These are phyloP conservation scores for Amphiprion percula DNA, from an alignment of 2,113 vertebrate genomes.

Conservation along the genomic window DNA sequence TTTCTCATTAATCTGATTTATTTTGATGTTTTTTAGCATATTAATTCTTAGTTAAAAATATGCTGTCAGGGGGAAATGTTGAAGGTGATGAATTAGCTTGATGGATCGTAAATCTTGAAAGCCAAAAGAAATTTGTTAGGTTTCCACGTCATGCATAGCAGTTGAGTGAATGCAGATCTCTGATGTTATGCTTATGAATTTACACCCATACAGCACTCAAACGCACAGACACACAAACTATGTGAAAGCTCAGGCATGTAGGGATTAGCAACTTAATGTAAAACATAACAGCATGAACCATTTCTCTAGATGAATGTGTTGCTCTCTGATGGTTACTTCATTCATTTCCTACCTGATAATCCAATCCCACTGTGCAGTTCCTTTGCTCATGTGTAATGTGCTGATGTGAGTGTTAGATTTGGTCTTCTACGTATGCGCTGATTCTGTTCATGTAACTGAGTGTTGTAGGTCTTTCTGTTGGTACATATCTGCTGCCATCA, in stretches of 20 bases:
- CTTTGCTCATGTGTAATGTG: constrained; percentile 5
- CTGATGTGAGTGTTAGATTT: constrained; percentile 48
- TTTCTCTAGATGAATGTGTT: constrained; percentile 37
- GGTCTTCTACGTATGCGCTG: constrained; percentile 35
- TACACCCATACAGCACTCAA: constrained; percentile 21
- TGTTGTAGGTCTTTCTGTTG: constrained; percentile 12
- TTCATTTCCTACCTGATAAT: constrained; percentile 54
- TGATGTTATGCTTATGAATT: constrained; percentile 59
- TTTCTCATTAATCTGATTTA: constrained; percentile 31
- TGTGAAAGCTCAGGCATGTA: background rate
- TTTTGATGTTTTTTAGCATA: constrained; percentile 23
- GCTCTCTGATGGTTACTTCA: constrained; percentile 26
- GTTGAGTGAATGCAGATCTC: constrained; percentile 39
- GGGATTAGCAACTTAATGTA: constrained; percentile 37
- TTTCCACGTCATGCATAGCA: constrained; percentile 26
- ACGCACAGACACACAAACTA: background rate
- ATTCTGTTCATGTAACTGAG: constrained; percentile 36
- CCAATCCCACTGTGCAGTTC: constrained; percentile 26
- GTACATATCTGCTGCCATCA: background rate
- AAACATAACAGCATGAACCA: constrained; percentile 44
- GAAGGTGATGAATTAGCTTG: constrained; percentile 8
- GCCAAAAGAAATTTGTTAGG: constrained; percentile 22
- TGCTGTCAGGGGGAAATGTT: background rate
- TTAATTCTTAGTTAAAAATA: background rate
- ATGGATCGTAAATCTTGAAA: constrained; percentile 22